Base-by-base conservation (phyloP, 1,140 invertebrate species). In the Drosophila melanica region DNA sequence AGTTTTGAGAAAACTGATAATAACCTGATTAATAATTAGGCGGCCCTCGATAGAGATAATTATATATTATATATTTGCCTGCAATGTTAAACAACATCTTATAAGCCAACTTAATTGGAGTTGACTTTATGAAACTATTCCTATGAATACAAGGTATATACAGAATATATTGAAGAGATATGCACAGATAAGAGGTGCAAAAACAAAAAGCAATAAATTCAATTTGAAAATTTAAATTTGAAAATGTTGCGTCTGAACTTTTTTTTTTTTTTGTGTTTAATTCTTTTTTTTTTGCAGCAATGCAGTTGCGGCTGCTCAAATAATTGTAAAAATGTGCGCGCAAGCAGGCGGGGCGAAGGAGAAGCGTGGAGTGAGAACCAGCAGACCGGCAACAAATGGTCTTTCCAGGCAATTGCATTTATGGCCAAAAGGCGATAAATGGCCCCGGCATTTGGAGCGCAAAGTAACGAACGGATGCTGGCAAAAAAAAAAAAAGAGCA, bases 151-250 rank as follows among this genome's bases (percentile, higher is more conserved):
- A 33, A 42, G 41, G 41, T 58, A 58, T 12, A 4, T 18, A 12
- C 0, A 4, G 44, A 33, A 41, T 12, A 9, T 12, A 12, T 27
- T 20, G 44, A 33, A 41, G 44, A n/a, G 30, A n/a, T 30, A 37
- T 14, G 20, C 60, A 66, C 65, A 75, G 64, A 70, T 69, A 53
- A 47, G 54, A 75, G 63, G 44, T 69, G 69, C 63, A 58, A 50
- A 50, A 60, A 64, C 63, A 80, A 77, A 77, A 77, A 45, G 65
- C 69, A 63, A 75, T 80, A 80, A 79, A 80, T 80, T 80, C 62
- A 80, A 80, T 80, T 75, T 80, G 45, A 35, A 77, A 79, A 74
- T 77, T 79, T 77, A 79, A 79, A 79, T 79, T 77, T 79, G 73
- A 44, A 72, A 53, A 76, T 75, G 65, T 65, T 66, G 44, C 20